Percentiles rank a stretch among this genome's conserved stretches.
These are phyloP conservation scores for Phrynocephalus guinanensis DNA, from an alignment of 2,797 vertebrate species.

Conservation along the genomic window DNA sequence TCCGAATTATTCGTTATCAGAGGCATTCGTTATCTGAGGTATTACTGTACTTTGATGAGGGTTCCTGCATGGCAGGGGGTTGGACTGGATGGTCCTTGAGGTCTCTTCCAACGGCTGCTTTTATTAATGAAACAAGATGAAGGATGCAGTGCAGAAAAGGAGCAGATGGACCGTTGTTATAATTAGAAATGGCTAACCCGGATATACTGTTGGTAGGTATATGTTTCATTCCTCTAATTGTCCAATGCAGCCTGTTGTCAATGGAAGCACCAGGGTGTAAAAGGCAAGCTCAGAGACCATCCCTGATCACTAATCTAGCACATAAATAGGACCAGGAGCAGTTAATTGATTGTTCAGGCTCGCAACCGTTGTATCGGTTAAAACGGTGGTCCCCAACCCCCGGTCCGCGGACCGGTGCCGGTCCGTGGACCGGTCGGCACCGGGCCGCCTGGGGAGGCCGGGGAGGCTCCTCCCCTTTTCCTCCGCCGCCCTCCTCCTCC, in stretches of 20 bases:
- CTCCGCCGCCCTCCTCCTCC: too few species aligned
- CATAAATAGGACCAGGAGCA: conserved; percentile 38
- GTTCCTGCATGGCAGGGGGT: too few species aligned
- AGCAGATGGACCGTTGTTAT: too few species aligned
- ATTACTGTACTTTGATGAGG: too few species aligned
- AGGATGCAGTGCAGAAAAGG: background rate
- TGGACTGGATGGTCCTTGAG: too few species aligned
- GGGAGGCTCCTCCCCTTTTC: too few species aligned
- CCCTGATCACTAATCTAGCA: conserved; percentile 37
- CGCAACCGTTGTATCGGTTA: background rate
- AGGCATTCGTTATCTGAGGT: too few species aligned
- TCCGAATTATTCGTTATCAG: too few species aligned
- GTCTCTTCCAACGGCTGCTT: background rate
- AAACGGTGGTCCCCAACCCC: too few species aligned
- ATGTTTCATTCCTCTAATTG: conserved; percentile 19
- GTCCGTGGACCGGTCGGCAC: too few species aligned
- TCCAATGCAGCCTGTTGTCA: conserved; percentile 5
- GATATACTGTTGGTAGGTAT: background rate
- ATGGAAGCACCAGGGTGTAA: conserved; percentile 28
- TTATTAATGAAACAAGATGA: background rate
- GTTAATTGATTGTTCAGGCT: conserved; percentile 32
- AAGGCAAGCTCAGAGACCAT: conserved; percentile 19
- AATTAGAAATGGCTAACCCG: background rate
- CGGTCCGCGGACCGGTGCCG: too few species aligned
- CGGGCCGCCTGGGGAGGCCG: too few species aligned